These are phyloP conservation scores for Imbricaverruca yamaguchii DNA, from an alignment of 2,888 invertebrate genomes.

Conservation along the genomic window DNA sequence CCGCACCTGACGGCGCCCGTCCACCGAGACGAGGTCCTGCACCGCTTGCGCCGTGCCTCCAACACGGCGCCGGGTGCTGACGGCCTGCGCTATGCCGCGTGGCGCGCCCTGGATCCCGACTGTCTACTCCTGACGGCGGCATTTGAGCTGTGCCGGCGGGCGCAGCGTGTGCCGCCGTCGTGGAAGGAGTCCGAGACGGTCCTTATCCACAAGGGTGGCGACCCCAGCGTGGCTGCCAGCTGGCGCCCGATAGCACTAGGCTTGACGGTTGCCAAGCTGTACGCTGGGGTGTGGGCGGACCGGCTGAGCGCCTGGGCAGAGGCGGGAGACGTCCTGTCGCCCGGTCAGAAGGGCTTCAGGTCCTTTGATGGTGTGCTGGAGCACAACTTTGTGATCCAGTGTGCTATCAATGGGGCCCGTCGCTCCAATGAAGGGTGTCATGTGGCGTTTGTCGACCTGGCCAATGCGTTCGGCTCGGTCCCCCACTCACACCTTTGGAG, in stretches of 20 bases:
- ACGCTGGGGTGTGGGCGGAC: too few species aligned
- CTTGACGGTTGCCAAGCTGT: too few species aligned
- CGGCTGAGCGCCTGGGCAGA: too few species aligned
- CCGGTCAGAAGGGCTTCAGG: slow-evolving; percentile 5
- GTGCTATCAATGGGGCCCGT: not conserved
- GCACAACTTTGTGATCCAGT: slow-evolving; percentile 1
- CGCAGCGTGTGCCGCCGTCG: too few species aligned
- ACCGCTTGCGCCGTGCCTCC: too few species aligned
- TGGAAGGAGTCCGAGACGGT: not conserved
- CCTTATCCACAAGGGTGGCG: not conserved
- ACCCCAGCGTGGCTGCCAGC: not conserved
- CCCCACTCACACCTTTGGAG: too few species aligned
- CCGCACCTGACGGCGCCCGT: too few species aligned
- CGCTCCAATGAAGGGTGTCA: not conserved
- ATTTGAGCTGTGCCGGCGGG: not conserved
- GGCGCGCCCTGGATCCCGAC: slow-evolving; percentile 11
- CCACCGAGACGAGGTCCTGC: too few species aligned
- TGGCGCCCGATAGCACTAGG: too few species aligned
- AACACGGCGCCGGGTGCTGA: slow-evolving; percentile 13
- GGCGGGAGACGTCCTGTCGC: too few species aligned
- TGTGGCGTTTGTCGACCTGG: too few species aligned
- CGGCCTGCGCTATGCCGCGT: not conserved
- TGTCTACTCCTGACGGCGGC: not conserved
- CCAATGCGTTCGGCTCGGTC: too few species aligned
- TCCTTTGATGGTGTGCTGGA: not conserved